Percentiles rank a stretch among this genome's conserved stretches.
phyloP scores from a whole-genome alignment of 1,140 invertebrate genomes.

The Leguminivora glycinivorella region DNA sequence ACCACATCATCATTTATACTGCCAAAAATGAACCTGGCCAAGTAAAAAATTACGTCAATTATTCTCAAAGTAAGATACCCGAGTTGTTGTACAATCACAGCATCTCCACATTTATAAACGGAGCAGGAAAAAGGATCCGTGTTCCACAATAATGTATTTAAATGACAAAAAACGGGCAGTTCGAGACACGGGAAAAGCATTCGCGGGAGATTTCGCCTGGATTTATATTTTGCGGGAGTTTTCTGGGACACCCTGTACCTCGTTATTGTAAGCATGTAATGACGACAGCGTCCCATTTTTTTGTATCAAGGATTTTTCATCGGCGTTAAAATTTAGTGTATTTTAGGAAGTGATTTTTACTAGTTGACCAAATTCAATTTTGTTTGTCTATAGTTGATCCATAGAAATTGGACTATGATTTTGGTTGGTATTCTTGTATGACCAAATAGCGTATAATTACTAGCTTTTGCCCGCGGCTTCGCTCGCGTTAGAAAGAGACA shows the following conservation, averaged over 20 bases:
- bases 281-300: neutral
- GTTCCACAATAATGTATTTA: slow-evolving; percentile 15
- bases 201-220: neutral
- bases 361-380: too few species aligned
- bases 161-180: neutral
- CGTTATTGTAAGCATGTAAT: neutral
- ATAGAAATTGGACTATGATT: too few species aligned
- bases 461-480: too few species aligned
- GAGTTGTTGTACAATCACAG: neutral
- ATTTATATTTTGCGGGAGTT: neutral
- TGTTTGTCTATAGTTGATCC: too few species aligned
- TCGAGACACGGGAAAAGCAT: neutral
- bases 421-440: too few species aligned
- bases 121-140: slow-evolving; percentile 4
- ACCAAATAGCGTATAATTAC: too few species aligned
- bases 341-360: too few species aligned
- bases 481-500: too few species aligned
- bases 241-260: neutral
- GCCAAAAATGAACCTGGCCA: neutral
- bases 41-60: slow-evolving; percentile 1
- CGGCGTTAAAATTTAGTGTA: too few species aligned
- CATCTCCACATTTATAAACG: neutral
- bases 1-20: neutral
- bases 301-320: too few species aligned
- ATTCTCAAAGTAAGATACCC: neutral